Evolutionary conservation across 2,113 vertebrate species (phyloP), one percentile per base, ranked within the genome.

Genomic region (Terrapene triunguis): DNA sequence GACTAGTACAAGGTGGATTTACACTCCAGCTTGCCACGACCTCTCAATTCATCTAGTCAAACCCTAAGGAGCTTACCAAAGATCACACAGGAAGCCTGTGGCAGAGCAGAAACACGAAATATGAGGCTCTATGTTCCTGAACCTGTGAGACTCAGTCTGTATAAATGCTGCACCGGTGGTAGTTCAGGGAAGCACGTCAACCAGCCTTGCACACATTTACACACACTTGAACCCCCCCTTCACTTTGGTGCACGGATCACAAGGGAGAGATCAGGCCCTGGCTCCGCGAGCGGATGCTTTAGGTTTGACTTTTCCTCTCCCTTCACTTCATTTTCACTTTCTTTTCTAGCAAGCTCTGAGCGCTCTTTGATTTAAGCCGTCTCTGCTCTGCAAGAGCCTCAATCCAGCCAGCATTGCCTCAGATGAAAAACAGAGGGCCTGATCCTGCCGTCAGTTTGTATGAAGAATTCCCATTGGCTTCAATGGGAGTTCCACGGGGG

Each of bases 231-330:
- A n/a, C 35, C 32, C 10, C n/a, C n/a, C 10, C 2, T 72, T 21
- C 16, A 22, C 65, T n/a, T n/a, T 38, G 62, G 62, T 38, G 19
- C 32, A 21, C 3, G 16, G 32, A 38, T n/a, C 4, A 3, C 51
- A 82, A 69, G 27, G 84, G 14, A 2, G 16, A 94, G 69, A 80
- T 54, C 42, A 55, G 90, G 94, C 4, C 54, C 76, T 80, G 32
- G 22, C 10, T 91, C 78, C 21, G 17, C 1, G 0, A 0, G 55
- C 29, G 2, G 42, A 27, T 3, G 3, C 81, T 95, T 84, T 42
- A 81, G 12, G 79, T 22, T 47, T 0, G 0, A 84, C 6, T 2
- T n/a, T 88, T 93, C 32, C 48, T 78, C 86, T 32, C 25, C 50
- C 0, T 0, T 8, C 35, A 78, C 8, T 29, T 4, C 53, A 84